Base-by-base conservation (phyloP, 2,113 vertebrate species). In the Anthoscopus minutus region DNA sequence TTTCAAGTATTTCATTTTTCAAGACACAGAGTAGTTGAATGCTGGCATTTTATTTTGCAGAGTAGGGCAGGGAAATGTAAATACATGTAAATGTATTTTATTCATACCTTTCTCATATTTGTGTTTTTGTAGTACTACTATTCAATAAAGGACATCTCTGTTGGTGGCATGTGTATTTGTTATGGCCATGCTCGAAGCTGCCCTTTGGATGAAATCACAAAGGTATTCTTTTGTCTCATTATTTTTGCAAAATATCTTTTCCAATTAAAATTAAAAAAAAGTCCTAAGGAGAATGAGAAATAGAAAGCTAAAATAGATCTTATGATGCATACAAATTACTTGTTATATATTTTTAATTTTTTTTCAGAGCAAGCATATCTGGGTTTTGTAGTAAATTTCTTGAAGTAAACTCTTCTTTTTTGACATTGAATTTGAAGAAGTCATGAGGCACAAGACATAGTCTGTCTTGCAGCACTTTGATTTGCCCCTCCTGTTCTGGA, bases 111-210 rank as follows among this genome's bases (percentile, higher is more conserved):
- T 77, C 83, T 31, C 57, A 64, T 67, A 15, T 88, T 86, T 53
- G 2, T 9, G 33, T 89, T 94, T 95, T 91, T 73, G 33, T 93
- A 99, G 99, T 99, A 99, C 94, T 99, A 98, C 93, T 99, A 99
- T 90, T 99, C 99, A 89, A 97, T 99, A 96, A 99, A 99, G 95
- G 99, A 99, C 88, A 98, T 99, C 72, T 99, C 99, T 19, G 96
- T 99, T 70, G 99, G 99, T 15, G 99, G 99, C 35, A 99, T 99
- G 99, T 99, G 99, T 37, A 99, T 99, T 97, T 99, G 99, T 90
- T 98, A 98, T 4, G 99, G 99, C 48, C 99, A 99, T 23, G 99
- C 99, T 77, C 98, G 98, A 88, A 99, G 98, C 96, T 99, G 99
- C 91, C 99, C 99, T 1, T 97, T 98, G 98, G 98, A 99, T 97